phyloP scores from a whole-genome alignment of 1,140 invertebrate species.

The Bradynema listronoti region DNA sequence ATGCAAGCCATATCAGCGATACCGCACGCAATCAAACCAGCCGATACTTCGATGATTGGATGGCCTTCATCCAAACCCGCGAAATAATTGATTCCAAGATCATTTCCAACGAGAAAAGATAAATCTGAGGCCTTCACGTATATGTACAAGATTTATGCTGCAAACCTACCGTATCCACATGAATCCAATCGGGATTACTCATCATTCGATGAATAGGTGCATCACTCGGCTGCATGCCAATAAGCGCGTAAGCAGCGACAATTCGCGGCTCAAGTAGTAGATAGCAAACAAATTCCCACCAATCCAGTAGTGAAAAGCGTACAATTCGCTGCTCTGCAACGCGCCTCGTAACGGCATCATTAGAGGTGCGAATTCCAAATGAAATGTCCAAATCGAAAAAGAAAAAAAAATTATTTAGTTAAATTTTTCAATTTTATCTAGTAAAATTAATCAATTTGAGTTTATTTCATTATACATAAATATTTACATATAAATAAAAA shows the following conservation, averaged over 20 bases:
- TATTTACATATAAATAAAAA: too few species aligned
- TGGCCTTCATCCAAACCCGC: too few species aligned
- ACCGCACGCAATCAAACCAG: too few species aligned
- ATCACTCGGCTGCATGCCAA: conserved; percentile 9
- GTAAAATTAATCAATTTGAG: too few species aligned
- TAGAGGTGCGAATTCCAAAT: conserved; percentile 26
- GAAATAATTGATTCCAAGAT: too few species aligned
- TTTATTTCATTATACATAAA: too few species aligned
- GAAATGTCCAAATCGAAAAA: conserved; percentile 41
- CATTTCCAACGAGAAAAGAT: too few species aligned
- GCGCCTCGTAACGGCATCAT: neutral
- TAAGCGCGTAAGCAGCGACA: conserved; percentile 22
- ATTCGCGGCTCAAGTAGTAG: conserved; percentile 41
- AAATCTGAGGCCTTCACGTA: neutral
- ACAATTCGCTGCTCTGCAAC: conserved; percentile 28
- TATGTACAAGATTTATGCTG: neutral
- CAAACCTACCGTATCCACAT: conserved; percentile 27
- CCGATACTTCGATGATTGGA: too few species aligned
- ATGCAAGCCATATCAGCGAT: too few species aligned
- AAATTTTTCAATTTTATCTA: neutral
- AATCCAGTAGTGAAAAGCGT: conserved; percentile 23
- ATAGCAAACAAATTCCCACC: conserved; percentile 30
- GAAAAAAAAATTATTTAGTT: neutral
- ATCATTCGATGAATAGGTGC: conserved; percentile 26
- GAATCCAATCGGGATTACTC: conserved; percentile 38